Base-by-base conservation (phyloP, 2,888 invertebrate species). In the Toxonevra muliebris region DNA sequence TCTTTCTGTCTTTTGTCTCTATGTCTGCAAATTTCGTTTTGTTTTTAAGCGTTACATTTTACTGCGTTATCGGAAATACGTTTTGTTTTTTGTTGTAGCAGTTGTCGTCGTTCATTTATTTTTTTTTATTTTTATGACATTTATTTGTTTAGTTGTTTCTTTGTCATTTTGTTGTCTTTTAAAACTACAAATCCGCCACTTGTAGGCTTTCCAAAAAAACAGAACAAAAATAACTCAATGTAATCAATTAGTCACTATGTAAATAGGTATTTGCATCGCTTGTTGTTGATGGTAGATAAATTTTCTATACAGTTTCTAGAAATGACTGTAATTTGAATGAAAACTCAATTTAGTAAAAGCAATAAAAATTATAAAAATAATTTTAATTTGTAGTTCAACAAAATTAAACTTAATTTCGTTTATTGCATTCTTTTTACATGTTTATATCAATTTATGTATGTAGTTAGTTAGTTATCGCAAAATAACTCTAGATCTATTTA, bases 1-100 rank as follows among this genome's bases (percentile, higher is more conserved):
- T 57, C 20, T 13, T n/a, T 57, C 30, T 57, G n/a, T n/a, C 48
- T 48, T 48, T 48, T 48, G 48, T 48, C 48, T 48, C 15, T 48
- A 15, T 15, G 48, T 48, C 48, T 48, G 48, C 48, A 48, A 13
- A 30, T 30, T 30, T 30, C 30, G 2, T 30, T 30, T 7, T 30
- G 30, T 48, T 48, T 48, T 48, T 48, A 1, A 13, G 48, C 11
- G 5, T 48, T 15, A 7, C 48, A 48, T 48, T 48, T 15, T 10
- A 15, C 5, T 15, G 48, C 15, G 48, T 48, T 48, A 15, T 48
- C 48, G 48, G 48, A 48, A 48, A 48, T 48, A 48, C 48, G 10
- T 10, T 48, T 48, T 48, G 8, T 13, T 10, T 7, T 48, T 48
- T 48, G 48, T 48, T 1, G 15, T 11, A 8, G 13, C 11, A 5